A percentile compares a stretch with the other conserved stretches of the same genome.
phyloP scores from a whole-genome alignment of 2,113 vertebrate genomes.

The Aleadryas rufinucha region DNA sequence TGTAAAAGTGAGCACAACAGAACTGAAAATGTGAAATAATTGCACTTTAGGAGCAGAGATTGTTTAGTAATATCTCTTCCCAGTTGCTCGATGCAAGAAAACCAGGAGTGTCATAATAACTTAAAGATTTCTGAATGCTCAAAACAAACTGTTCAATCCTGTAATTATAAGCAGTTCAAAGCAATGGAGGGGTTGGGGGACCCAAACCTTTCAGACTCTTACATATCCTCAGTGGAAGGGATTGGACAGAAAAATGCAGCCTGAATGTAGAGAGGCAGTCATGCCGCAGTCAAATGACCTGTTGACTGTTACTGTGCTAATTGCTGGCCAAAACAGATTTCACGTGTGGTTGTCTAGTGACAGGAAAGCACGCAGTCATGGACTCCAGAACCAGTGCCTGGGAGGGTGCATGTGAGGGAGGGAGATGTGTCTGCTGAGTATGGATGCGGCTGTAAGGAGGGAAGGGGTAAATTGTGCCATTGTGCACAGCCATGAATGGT shows the following conservation, averaged over 20 bases:
- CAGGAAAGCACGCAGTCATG: not conserved
- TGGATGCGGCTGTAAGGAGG: not conserved
- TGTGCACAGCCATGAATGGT: not conserved
- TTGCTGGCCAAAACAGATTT: not conserved
- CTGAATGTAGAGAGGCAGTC: not conserved
- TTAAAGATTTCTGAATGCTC: not conserved
- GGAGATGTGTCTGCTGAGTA: not conserved
- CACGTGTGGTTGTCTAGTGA: not conserved
- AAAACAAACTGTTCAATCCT: not conserved
- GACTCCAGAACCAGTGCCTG: not conserved
- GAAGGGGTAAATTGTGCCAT: not conserved
- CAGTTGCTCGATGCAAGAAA: not conserved
- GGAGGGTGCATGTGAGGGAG: not conserved
- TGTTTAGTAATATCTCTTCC: not conserved
- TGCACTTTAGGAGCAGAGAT: not conserved
- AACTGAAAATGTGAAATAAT: not conserved
- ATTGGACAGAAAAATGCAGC: not conserved
- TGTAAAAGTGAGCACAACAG: not conserved
- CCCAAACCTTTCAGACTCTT: not conserved
- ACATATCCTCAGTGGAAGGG: not conserved
- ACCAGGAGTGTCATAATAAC: not conserved
- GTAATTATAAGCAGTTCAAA: not conserved
- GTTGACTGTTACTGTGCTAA: not conserved
- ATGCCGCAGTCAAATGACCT: conserved; percentile 45
- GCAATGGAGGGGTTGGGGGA: not conserved